Evolutionary conservation across 2,888 invertebrate genomes (phyloP), one percentile per base, ranked within the genome.

Genomic region (Dolichomitus sp.): DNA sequence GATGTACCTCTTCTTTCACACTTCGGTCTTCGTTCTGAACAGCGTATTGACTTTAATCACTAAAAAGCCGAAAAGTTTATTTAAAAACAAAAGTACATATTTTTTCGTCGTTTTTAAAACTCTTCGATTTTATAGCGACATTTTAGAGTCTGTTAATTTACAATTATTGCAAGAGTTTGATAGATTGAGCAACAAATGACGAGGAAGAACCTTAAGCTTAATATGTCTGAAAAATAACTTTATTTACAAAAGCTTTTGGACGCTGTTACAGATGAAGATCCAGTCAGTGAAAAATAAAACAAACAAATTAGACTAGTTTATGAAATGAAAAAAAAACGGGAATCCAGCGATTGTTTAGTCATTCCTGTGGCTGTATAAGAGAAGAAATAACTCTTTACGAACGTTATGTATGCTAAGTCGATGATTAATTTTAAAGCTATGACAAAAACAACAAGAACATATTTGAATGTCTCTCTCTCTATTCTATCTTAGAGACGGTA

Each of bases 321-420:
- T 74, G 70, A 68, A 17, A 7, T 59, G 59, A 27, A 59, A 59
- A 52, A 59, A 52, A 42, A 48, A 61, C 77, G 66, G 73, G 77
- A 73, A 61, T 66, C 74, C 79, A 77, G 79, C 74, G 48, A 78
- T 79, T 83, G 80, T 80, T 84, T 76, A 85, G 82, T 85, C 84
- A 85, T 85, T 86, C 84, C 85, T 82, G 84, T 84, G 74, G 57
- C 40, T 79, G 77, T 80, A 72, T 80, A 83, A 80, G 80, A 81
- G 82, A 83, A 74, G 59, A 81, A 81, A 79, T 80, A 61, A 79
- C 76, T 79, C 78, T 85, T 65, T 84, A 80, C 81, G 85, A 80
- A 82, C 72, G 84, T 85, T 85, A 84, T 66, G 80, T 85, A 85
- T 80, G 80, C 76, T 80, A 81, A 84, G 81, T 72, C 78, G 76